These are phyloP conservation scores for Cotesia typhae DNA, from an alignment of 1,140 invertebrate genomes.

Conservation along the genomic window DNA sequence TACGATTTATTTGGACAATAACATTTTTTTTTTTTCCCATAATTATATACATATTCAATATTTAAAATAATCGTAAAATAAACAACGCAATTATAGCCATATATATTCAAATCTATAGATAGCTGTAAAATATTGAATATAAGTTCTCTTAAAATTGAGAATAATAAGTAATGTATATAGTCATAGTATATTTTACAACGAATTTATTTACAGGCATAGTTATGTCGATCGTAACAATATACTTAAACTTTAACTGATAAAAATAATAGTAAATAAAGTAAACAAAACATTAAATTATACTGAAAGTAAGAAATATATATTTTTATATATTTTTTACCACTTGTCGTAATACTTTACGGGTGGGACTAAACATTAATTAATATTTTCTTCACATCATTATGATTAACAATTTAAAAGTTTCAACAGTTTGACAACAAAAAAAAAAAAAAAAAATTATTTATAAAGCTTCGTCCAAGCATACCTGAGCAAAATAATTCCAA, in stretches of 20 bases:
- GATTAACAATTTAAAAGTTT: background rate
- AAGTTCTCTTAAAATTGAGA: too few relatives aligned
- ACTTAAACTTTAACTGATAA: too few relatives aligned
- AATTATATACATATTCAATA: constrained; percentile 56
- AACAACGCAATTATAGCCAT: constrained; percentile 43
- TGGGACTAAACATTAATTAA: background rate
- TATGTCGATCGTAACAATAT: too few relatives aligned
- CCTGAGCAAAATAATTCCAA: background rate
- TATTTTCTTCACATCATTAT: background rate
- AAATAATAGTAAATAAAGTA: constrained; percentile 1
- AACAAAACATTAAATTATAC: constrained; percentile 9
- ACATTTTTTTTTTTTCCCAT: constrained; percentile 44
- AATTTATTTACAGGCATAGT: too few relatives aligned
- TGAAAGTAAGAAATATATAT: background rate
- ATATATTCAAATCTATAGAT: background rate
- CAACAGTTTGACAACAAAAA: background rate
- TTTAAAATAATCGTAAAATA: constrained; percentile 52
- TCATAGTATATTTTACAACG: too few relatives aligned
- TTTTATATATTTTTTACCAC: background rate
- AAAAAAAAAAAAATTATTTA: background rate
- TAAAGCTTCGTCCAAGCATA: constrained; percentile 1
- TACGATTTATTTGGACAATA: constrained; percentile 58
- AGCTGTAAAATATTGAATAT: background rate
- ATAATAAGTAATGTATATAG: too few relatives aligned
- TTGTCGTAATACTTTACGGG: constrained; percentile 5